Conservation (phyloP, 2,113 vertebrate species). For the Chionis minor region DNA sequence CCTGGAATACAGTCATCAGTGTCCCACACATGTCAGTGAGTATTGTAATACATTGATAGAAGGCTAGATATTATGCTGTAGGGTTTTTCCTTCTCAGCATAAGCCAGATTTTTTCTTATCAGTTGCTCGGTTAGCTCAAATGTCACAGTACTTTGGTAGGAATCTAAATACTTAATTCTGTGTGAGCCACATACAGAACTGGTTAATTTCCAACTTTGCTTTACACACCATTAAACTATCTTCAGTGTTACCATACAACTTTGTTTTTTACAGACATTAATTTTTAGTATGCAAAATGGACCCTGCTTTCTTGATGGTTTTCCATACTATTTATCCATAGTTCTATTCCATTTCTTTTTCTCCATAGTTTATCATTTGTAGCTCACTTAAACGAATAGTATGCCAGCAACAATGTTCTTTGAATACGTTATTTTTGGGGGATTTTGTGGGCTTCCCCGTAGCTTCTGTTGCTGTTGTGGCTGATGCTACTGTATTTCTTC, state of each 20-base stretch:
- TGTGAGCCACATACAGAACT: background rate
- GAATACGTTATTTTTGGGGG: background rate
- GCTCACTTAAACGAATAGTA: background rate
- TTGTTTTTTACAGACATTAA: background rate
- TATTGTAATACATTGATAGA: background rate
- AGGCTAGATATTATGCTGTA: background rate
- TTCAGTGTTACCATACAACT: accelerated
- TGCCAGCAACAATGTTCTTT: background rate
- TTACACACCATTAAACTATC: background rate
- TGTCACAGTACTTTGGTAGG: background rate
- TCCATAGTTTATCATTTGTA: background rate
- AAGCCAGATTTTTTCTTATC: background rate
- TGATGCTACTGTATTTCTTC: background rate
- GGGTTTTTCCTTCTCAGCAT: background rate
- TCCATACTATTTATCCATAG: background rate
- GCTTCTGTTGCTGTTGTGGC: background rate
- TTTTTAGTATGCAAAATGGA: background rate
- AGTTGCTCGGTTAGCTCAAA: background rate
- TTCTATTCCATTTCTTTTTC: background rate
- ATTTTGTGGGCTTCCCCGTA: background rate
- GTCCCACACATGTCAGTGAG: background rate
- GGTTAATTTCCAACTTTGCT: background rate
- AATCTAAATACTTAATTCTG: background rate
- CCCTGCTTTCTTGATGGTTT: background rate
- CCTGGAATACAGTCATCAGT: background rate